A percentile compares a stretch with the other conserved stretches of the same genome.
phyloP scores from a whole-genome alignment of 1,140 invertebrate genomes.

The Anastrepha ludens region DNA sequence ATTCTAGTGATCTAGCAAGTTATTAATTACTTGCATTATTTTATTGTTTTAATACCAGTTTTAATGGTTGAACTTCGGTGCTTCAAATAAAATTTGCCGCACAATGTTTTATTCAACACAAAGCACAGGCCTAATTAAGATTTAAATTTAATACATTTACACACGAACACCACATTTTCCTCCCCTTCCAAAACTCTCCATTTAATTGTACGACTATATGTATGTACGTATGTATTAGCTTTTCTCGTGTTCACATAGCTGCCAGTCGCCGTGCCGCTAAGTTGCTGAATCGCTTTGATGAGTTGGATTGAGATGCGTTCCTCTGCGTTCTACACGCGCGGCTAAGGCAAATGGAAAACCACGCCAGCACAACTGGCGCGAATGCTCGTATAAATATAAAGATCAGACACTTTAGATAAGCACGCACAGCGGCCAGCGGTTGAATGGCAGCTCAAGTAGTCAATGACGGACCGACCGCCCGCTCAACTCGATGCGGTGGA shows the following conservation, averaged over 20 bases:
- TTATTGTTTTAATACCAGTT: too few species aligned
- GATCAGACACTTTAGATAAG: constrained; percentile 56
- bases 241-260: not conserved
- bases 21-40: too few species aligned
- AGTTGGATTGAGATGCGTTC: constrained; percentile 31
- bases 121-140: not conserved
- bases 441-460: constrained; percentile 46
- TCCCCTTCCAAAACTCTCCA: not conserved
- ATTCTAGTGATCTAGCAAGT: too few species aligned
- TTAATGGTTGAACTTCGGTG: too few species aligned
- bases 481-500: not conserved
- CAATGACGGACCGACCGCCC: constrained; percentile 23
- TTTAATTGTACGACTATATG: not conserved
- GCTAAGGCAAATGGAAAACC: not conserved
- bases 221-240: too few species aligned
- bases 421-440: not conserved
- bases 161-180: not conserved
- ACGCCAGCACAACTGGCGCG: not conserved
- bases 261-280: not conserved
- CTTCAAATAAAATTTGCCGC: too few species aligned
- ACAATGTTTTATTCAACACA: constrained; percentile 8
- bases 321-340: constrained; percentile 5
- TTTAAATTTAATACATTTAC: not conserved
- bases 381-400: not conserved
- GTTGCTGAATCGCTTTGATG: not conserved